A percentile compares a stretch with the other conserved stretches of the same genome.
Conservation (phyloP, 2,888 invertebrate genomes). For the Drosophila helvetica region DNA sequence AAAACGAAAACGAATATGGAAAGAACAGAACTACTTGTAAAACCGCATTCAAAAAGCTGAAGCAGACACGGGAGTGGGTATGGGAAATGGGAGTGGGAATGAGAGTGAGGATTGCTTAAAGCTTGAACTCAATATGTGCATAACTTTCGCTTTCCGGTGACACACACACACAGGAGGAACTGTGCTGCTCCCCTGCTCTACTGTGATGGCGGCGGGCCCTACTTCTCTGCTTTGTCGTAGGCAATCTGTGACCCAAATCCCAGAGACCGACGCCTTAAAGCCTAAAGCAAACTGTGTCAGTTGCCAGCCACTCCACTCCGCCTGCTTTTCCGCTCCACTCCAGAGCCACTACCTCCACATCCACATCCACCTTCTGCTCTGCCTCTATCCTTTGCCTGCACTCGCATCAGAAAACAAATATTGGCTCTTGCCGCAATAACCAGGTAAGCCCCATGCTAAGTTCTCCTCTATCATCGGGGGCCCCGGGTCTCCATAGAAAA, state of each 20-base stretch:
- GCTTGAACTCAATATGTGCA: conserved; percentile 67
- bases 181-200: conserved; percentile 5
- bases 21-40: conserved; percentile 28
- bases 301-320: conserved; percentile 25
- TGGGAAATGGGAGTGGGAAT: conserved; percentile 8
- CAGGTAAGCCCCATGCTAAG: conserved; percentile 56
- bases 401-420: conserved; percentile 65
- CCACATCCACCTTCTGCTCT: not conserved
- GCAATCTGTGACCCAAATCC: conserved; percentile 77
- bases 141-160: conserved; percentile 68
- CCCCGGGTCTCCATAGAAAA: conserved; percentile 38
- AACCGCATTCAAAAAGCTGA: conserved; percentile 45
- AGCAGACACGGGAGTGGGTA: conserved; percentile 27
- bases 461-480: conserved; percentile 27
- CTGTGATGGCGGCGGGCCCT: not conserved
- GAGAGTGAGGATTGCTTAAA: conserved; percentile 44
- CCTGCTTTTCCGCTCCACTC: not conserved
- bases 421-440: conserved; percentile 78
- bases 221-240: conserved; percentile 33
- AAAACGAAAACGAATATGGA: conserved; percentile 20
- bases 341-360: conserved; percentile 8
- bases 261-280: conserved; percentile 65
- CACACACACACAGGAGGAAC: conserved; percentile 15
- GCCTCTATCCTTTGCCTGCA: conserved; percentile 15
- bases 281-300: conserved; percentile 74